Evolutionary conservation across 2,888 invertebrate genomes (phyloP), one percentile per base, ranked within the genome.

Genomic region (Parascotia fuliginaria): DNA sequence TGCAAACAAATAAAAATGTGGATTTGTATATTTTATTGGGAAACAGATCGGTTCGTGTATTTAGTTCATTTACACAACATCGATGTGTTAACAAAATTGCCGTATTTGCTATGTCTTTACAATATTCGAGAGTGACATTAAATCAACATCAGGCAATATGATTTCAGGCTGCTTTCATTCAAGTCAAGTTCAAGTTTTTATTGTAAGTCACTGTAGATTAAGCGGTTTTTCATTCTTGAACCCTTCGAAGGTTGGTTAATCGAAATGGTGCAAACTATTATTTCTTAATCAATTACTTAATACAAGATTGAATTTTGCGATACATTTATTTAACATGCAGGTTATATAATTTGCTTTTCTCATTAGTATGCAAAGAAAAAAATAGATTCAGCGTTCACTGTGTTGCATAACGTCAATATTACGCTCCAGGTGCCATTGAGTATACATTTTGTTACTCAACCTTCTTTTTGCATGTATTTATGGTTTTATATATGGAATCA

Each of bases 371-470:
- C 43, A 57, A 50, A 61, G 56, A 64, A 55, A 61, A 65, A 38
- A 61, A 42, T 51, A 56, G 65, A 65, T 55, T 59, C 65, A 60
- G 60, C 59, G 61, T 54, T 61, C 60, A 70, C 65, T 60, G 58
- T 57, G 60, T 85, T 83, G 77, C 78, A 70, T 79, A 85, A 84
- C 65, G 9, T 45, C 52, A 40, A 66, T 66, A 70, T 67, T 74
- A 77, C 78, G 74, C 75, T 77, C 73, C 73, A 79, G 75, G 76
- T 78, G 75, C 72, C 73, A 79, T 80, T 73, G 73, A 82, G 83
- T 79, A 82, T 81, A 77, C 68, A 74, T 73, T 56, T 55, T 39
- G 72, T 88, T 87, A 70, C 78, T 62, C 72, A 84, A 88, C 81
- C 66, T 73, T 72, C 73, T 76, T 69, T 74, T 34, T 67, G 63